These are phyloP conservation scores for Sigmodon hispidus DNA, from an alignment of 2,113 vertebrate species.

Conservation along the genomic window DNA sequence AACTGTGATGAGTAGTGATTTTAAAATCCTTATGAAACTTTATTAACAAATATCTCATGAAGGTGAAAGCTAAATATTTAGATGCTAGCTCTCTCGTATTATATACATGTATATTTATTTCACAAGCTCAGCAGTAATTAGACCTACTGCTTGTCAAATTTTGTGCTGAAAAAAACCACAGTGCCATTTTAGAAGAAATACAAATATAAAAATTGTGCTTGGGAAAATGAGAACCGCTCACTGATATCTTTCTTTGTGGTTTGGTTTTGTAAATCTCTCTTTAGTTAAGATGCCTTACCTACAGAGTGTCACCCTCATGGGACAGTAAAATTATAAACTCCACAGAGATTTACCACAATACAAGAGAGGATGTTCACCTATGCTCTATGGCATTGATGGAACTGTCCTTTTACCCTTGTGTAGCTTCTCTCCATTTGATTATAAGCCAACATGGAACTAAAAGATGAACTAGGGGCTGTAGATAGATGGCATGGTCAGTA, in stretches of 20 bases:
- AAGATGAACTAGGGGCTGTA: neutral
- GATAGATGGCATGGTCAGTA: neutral
- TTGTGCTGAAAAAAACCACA: conserved; percentile 75
- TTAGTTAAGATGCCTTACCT: conserved; percentile 71
- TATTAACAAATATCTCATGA: conserved; percentile 80
- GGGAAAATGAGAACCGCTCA: conserved; percentile 71
- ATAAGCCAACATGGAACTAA: conserved; percentile 21
- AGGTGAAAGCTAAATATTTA: conserved; percentile 80
- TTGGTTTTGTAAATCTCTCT: conserved; percentile 69
- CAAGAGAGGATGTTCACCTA: conserved; percentile 30
- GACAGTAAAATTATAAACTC: conserved; percentile 65
- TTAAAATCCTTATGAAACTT: conserved; percentile 83
- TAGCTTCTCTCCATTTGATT: conserved; percentile 56
- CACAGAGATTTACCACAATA: conserved; percentile 65
- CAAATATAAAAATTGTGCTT: conserved; percentile 65
- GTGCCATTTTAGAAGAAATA: conserved; percentile 55
- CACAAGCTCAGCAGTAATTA: conserved; percentile 77
- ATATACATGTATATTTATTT: conserved; percentile 54
- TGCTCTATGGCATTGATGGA: conserved; percentile 49
- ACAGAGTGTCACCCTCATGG: conserved; percentile 44
- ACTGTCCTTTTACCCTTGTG: neutral
- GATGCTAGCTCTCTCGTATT: conserved; percentile 73
- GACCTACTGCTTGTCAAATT: conserved; percentile 72
- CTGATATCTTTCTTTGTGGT: conserved; percentile 58
- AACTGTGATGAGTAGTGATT: conserved; percentile 78